These are phyloP conservation scores for Eumacrocentrus americanus DNA, from an alignment of 2,888 invertebrate species.

Conservation along the genomic window DNA sequence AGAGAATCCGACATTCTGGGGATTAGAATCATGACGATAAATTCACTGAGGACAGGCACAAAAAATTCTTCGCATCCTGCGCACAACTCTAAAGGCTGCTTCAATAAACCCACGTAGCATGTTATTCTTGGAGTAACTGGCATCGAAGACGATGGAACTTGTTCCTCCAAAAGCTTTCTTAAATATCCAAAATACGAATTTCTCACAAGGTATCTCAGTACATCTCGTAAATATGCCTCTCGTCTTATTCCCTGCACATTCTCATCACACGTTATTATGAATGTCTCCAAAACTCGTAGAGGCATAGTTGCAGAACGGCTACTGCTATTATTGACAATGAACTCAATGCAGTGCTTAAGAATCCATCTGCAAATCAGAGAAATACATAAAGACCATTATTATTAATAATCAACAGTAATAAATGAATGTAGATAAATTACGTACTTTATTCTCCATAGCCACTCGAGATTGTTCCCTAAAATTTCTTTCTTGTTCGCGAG, in stretches of 20 bases:
- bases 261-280: slow-evolving; percentile 62
- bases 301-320: slow-evolving; percentile 66
- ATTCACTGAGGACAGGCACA: slow-evolving; percentile 65
- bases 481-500: slow-evolving; percentile 59
- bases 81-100: slow-evolving; percentile 74
- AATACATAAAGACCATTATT: slow-evolving; percentile 1
- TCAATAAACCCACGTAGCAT: slow-evolving; percentile 77
- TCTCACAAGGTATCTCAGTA: slow-evolving; percentile 54
- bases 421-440: too few species aligned
- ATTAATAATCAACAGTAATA: too few species aligned
- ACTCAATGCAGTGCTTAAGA: slow-evolving; percentile 65
- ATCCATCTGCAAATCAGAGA: slow-evolving; percentile 63
- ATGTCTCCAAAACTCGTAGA: slow-evolving; percentile 79
- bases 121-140: slow-evolving; percentile 77
- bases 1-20: slow-evolving; percentile 72
- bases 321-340: slow-evolving; percentile 59
- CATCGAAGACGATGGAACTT: slow-evolving; percentile 70
- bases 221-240: slow-evolving; percentile 57
- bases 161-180: slow-evolving; percentile 72
- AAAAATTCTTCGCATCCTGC: slow-evolving; percentile 63
- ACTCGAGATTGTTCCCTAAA: slow-evolving; percentile 43
- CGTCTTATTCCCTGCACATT: slow-evolving; percentile 47
- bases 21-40: slow-evolving; percentile 72
- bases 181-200: slow-evolving; percentile 74
- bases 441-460: slow-evolving; percentile 62